A percentile compares a stretch with the other conserved stretches of the same genome.
Evolutionary conservation across 2,888 invertebrate genomes (phyloP).

Genomic region (Formica aserva): DNA sequence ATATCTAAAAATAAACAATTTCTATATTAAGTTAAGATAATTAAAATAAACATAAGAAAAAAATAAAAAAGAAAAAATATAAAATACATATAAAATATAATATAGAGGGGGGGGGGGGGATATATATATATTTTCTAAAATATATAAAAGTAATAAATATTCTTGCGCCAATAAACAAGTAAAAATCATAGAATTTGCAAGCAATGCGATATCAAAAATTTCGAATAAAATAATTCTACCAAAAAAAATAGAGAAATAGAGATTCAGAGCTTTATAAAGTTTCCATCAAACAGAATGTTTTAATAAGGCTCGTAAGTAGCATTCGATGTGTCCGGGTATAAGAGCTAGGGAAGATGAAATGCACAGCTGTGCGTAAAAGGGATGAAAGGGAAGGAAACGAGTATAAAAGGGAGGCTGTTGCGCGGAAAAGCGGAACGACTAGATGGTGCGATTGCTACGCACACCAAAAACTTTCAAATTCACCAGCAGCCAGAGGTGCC

Average conservation of each 20-base stretch:
- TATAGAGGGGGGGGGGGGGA: too few relatives aligned
- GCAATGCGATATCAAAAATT: background rate
- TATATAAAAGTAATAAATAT: constrained; percentile 15
- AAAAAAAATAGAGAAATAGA: constrained; percentile 25
- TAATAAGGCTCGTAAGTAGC: constrained; percentile 73
- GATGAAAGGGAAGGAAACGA: constrained; percentile 47
- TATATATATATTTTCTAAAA: too few relatives aligned
- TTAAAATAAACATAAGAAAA: background rate
- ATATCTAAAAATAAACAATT: constrained; percentile 22
- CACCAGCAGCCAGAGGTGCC: background rate
- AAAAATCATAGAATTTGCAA: constrained; percentile 37
- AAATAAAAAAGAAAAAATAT: background rate
- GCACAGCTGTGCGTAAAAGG: constrained; percentile 49
- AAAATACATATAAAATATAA: background rate
- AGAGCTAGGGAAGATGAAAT: constrained; percentile 52
- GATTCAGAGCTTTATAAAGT: constrained; percentile 14
- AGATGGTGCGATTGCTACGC: constrained; percentile 12
- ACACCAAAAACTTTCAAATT: constrained; percentile 34
- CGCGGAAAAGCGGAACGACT: constrained; percentile 14
- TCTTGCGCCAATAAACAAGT: constrained; percentile 36
- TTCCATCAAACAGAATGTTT: constrained; percentile 68
- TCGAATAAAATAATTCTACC: constrained; percentile 32
- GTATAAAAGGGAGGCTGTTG: constrained; percentile 30
- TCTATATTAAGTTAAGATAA: constrained; percentile 9
- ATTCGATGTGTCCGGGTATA: constrained; percentile 57